Evolutionary conservation across 2,888 invertebrate species (phyloP), one percentile per base, ranked within the genome.

Genomic region (Osedax fenrisi): DNA sequence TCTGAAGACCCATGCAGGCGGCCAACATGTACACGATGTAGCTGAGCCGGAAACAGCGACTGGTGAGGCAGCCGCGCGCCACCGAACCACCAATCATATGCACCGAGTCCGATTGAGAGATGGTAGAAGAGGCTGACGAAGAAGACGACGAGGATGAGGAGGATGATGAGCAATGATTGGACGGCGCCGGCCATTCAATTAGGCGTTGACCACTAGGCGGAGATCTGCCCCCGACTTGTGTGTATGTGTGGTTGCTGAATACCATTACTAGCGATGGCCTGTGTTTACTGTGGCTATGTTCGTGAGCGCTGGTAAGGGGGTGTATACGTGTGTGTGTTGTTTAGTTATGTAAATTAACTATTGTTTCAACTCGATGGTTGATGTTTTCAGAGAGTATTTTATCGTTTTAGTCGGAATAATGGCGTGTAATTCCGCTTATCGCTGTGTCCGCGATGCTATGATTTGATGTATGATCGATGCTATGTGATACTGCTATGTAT

Each of bases 11-110:
- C 2, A 68, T 68, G 27, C 68, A 68, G 22, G 27, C 26, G 22
- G 68, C 27, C 68, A 68, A 27, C 68, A 68, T 68, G 68, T 68
- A 68, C 25, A 68, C 26, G 27, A 68, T 68, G 68, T 68, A 27
- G 22, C 26, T 26, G 2, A 68, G 26, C 5, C 68, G 68, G 21
- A 68, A 68, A 26, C 68, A 68, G 26, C 68, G 68, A 5, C 25
- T 22, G n/a, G 25, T 22, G 22, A 68, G n/a, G 2, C 26, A n/a
- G 21, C 68, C 22, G 10, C 26, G 17, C 26, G 26, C 23, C 25
- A 26, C 21, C 13, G 26, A 13, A 10, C 41, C 41, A 17, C 10
- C 5, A 17, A 17, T 41, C 41, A 41, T 5, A 17, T 41, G 41
- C 5, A 41, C 41, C 10, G 41, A 10, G 41, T 41, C 41, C 10